Percentiles rank a stretch among this genome's conserved stretches.
These are phyloP conservation scores for Phrynocephalus forsythii DNA, from an alignment of 2,797 vertebrate genomes.

Conservation along the genomic window DNA sequence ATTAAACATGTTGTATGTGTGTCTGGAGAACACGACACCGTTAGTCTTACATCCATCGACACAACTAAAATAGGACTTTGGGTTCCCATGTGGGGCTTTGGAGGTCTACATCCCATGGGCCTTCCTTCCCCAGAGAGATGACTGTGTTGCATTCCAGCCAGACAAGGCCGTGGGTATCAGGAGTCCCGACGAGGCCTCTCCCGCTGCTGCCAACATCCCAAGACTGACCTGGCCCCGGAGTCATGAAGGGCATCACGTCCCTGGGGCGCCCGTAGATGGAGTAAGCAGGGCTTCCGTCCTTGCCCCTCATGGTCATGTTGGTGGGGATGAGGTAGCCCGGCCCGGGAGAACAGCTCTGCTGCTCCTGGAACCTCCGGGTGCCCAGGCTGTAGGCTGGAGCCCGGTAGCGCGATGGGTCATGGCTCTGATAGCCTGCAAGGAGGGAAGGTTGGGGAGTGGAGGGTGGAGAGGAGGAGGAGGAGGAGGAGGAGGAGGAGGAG, in stretches of 20 bases:
- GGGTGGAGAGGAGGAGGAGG: neutral
- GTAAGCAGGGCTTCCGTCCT: constrained; percentile 79
- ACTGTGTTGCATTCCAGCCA: too few species aligned
- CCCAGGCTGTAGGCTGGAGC: constrained; percentile 88
- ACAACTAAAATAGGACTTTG: too few species aligned
- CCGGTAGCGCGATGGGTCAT: constrained; percentile 84
- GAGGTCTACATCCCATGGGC: too few species aligned
- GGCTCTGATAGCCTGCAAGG: constrained; percentile 66
- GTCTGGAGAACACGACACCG: too few species aligned
- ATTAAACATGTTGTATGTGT: too few species aligned
- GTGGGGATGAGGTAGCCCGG: constrained; percentile 84
- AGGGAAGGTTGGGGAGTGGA: too few species aligned
- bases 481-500: too few species aligned
- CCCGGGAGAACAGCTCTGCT: constrained; percentile 79
- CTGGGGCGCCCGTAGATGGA: constrained; percentile 83
- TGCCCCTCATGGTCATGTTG: constrained; percentile 81
- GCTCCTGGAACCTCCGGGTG: constrained; percentile 61
- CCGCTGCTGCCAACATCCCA: neutral
- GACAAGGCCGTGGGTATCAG: too few species aligned
- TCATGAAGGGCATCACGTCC: constrained; percentile 65
- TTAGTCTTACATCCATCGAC: too few species aligned
- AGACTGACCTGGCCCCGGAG: constrained; percentile 86
- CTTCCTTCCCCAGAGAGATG: too few species aligned
- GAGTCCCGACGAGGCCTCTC: too few species aligned
- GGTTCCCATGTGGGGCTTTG: too few species aligned